Conservation (phyloP, 2,797 vertebrate genomes). For the Pseudopleuronectes americanus region DNA sequence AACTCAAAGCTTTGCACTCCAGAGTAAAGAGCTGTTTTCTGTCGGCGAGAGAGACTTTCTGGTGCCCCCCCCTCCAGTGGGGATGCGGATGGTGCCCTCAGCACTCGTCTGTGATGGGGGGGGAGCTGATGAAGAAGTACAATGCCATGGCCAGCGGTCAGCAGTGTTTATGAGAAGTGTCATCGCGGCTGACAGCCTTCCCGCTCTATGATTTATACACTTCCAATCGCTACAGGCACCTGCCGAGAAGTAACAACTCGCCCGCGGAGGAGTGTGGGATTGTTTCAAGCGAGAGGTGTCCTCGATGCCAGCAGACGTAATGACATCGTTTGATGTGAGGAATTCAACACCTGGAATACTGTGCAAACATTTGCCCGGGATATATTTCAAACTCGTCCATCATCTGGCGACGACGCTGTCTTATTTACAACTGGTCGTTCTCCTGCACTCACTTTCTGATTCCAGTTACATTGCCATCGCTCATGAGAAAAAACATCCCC, state of each 20-base stretch:
- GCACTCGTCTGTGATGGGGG: slow-evolving; percentile 58
- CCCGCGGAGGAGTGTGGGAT: slow-evolving; percentile 61
- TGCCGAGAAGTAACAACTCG: slow-evolving; percentile 69
- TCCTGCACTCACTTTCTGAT: slow-evolving; percentile 30
- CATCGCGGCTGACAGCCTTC: slow-evolving; percentile 73
- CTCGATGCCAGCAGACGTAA: slow-evolving; percentile 64
- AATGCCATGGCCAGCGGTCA: slow-evolving; percentile 75
- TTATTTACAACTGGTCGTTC: slow-evolving; percentile 12
- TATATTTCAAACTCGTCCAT: slow-evolving; percentile 20
- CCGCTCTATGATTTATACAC: slow-evolving; percentile 77
- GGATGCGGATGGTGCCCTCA: slow-evolving; percentile 53
- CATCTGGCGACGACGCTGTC: slow-evolving; percentile 33
- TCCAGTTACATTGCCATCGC: neutral
- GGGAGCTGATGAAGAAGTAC: slow-evolving; percentile 75
- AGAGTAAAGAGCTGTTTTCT: slow-evolving; percentile 41
- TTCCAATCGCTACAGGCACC: slow-evolving; percentile 68
- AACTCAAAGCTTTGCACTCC: slow-evolving; percentile 56
- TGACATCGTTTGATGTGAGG: slow-evolving; percentile 46
- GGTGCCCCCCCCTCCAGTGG: slow-evolving; percentile 28
- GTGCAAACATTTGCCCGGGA: slow-evolving; percentile 47
- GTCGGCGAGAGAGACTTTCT: slow-evolving; percentile 29
- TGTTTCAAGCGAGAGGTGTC: slow-evolving; percentile 69
- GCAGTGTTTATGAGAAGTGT: slow-evolving; percentile 81
- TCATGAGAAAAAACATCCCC: neutral
- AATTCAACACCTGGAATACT: slow-evolving; percentile 45